phyloP scores from a whole-genome alignment of 2,113 vertebrate species.

The Ibidorhyncha struthersii region DNA sequence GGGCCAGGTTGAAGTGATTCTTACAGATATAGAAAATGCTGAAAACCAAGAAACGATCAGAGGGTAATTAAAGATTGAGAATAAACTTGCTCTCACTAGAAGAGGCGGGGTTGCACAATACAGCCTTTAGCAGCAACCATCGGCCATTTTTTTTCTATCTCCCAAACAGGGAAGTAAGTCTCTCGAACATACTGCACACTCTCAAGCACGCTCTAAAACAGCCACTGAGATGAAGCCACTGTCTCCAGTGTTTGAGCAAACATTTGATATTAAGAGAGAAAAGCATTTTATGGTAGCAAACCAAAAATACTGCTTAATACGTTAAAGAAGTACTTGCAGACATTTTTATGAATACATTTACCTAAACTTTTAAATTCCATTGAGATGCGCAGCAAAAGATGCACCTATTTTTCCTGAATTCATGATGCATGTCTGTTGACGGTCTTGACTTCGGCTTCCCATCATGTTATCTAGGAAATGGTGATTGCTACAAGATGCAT shows the following conservation, averaged over 20 bases:
- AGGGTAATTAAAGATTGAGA: not conserved
- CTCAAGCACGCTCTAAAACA: not conserved
- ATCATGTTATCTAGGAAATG: not conserved
- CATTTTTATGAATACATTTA: not conserved
- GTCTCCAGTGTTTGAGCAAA: not conserved
- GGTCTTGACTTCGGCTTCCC: not conserved
- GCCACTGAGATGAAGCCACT: rapidly evolving
- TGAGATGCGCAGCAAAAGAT: not conserved
- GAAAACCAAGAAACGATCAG: not conserved
- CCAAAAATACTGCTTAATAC: not conserved
- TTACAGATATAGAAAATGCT: not conserved
- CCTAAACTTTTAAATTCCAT: not conserved
- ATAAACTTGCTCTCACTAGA: not conserved
- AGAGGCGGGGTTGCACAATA: not conserved
- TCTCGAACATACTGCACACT: not conserved
- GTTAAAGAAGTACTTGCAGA: not conserved
- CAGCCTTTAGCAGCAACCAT: not conserved
- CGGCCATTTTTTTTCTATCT: not conserved
- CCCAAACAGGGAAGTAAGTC: not conserved
- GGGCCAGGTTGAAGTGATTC: not conserved
- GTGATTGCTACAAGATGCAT: not conserved
- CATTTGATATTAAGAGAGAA: not conserved
- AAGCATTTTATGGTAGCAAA: not conserved
- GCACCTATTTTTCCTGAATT: not conserved
- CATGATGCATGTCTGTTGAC: not conserved